These are phyloP conservation scores for Lucinisca nassula DNA, from an alignment of 2,888 invertebrate species.

Conservation along the genomic window DNA sequence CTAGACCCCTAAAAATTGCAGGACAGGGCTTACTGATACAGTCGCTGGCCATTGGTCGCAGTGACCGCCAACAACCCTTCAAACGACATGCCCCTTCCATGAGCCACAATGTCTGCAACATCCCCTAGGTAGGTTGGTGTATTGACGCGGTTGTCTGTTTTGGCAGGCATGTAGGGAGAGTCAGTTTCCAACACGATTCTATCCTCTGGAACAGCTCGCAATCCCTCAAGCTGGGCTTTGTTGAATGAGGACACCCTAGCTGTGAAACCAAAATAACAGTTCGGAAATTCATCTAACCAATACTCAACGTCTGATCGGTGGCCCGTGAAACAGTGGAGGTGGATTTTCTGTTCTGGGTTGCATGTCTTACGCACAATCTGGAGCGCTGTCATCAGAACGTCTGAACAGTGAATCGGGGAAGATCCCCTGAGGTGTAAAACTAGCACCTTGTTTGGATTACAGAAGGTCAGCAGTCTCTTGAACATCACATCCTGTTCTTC, in stretches of 20 bases:
- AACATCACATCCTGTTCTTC: background rate
- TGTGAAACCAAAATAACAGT: background rate
- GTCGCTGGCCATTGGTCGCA: background rate
- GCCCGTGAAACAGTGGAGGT: background rate
- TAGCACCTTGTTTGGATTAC: background rate
- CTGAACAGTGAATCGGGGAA: background rate
- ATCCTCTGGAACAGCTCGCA: background rate
- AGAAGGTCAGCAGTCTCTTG: background rate
- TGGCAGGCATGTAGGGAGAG: background rate
- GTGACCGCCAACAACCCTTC: background rate
- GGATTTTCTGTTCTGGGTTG: background rate
- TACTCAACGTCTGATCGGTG: background rate
- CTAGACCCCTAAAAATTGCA: too few species aligned
- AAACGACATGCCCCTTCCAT: background rate
- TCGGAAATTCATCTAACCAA: background rate
- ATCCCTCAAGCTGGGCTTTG: background rate
- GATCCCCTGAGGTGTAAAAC: conserved; percentile 4
- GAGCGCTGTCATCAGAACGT: background rate
- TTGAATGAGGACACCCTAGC: background rate
- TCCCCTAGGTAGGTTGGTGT: background rate
- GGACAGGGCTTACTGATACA: background rate
- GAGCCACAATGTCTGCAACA: background rate
- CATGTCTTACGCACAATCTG: background rate
- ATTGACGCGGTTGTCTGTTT: background rate
- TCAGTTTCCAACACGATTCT: background rate